Evolutionary conservation across 2,888 invertebrate genomes (phyloP), one percentile per base, ranked within the genome.

Genomic region (Acleris emargana): DNA sequence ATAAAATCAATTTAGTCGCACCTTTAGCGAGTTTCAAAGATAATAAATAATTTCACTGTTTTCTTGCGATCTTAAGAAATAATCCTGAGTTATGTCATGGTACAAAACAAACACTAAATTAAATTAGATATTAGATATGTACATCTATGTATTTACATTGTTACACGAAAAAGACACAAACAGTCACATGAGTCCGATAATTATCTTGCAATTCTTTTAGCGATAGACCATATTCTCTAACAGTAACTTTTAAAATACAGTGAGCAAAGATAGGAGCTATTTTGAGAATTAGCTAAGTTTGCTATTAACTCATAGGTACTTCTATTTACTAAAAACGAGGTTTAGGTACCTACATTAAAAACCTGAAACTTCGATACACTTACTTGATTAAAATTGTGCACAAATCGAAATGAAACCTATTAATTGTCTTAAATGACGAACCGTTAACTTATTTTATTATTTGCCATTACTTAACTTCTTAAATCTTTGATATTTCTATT

Each of bases 101-200:
- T 45, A 50, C 55, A 43, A 50, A 49, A 49, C n/a, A 38, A 47
- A n/a, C 45, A 49, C 18, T 59, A 53, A 28, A 58, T 59, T 25
- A 32, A 47, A 63, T 58, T 7, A 32, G 52, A 38, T 45, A 58
- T 58, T 59, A 53, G 45, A 49, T 64, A 64, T 64, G 25, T 59
- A 64, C 64, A 64, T n/a, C 45, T 64, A 22, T 32, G 25, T 64
- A 64, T 64, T 64, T 59, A 64, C 58, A 64, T 38, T 38, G 32
- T 7, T 47, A 47, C n/a, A 22, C 16, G n/a, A 42, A 52, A 58
- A 25, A 58, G 45, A 32, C 45, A n/a, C 22, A 45, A 58, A 53
- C n/a, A 13, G 38, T 38, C 28, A 18, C 43, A 16, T 22, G 17
- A 57, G 45, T 22, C 11, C 22, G 9, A 43, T 43, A 22, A 20